Base-by-base conservation (phyloP, 2,888 invertebrate species). In the Noctua janthina region DNA sequence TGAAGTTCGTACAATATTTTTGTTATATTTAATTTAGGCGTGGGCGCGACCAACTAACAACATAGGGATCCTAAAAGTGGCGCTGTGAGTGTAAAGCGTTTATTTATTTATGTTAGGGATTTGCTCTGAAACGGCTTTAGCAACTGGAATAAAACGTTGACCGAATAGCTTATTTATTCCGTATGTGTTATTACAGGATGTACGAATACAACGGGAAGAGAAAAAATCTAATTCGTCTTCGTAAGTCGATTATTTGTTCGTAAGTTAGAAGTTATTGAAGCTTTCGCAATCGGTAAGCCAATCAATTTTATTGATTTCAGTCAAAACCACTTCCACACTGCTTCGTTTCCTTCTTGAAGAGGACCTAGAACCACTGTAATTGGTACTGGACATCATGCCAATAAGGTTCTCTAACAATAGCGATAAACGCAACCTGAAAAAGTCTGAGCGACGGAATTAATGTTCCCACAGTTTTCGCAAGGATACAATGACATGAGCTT, bases 101-200 rank as follows among this genome's bases (percentile, higher is more conserved):
- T 66, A 74, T 85, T 74, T 81, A 76, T 87, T 80, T 86, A 64
- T 78, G 74, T 83, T 86, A 68, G 67, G 66, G 70, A 71, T 83
- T 87, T 83, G 51, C 43, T 73, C 17, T 35, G 59, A 78, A 73
- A 73, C 59, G 72, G 76, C 73, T 86, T 83, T 71, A 68, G 62
- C 39, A 74, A 77, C 56, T 69, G 70, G 43, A 86, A 77, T 70
- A 83, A 73, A 73, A 86, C 43, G 46, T 83, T 77, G n/a, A 73
- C 83, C 20, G 15, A 74, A 70, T 49, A 72, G 72, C 17, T 76
- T 69, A 66, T 59, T 81, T 81, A 62, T 86, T 81, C 29, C 46
- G 29, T 74, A 54, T 59, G 39, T 62, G 64, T 74, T 70, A 51
- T 73, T 81, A 64, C 10, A 71, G n/a, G 35, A 56, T 84, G 17